Evolutionary conservation across 2,797 vertebrate species (phyloP).

Genomic region (Threskiornis aethiopicus): DNA sequence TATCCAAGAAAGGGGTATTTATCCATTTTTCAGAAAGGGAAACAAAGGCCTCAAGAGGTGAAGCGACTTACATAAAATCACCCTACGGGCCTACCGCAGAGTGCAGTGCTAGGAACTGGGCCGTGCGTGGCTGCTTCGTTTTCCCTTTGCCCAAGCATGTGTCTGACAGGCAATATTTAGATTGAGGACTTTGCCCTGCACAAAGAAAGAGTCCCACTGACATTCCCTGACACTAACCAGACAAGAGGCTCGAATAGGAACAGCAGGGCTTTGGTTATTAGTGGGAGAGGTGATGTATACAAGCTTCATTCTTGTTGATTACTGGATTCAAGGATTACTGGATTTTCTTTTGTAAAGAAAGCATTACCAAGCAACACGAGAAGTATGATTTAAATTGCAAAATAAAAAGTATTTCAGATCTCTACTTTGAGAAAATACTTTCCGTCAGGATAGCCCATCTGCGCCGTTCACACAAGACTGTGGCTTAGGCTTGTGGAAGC

Average conservation of each 20-base stretch:
- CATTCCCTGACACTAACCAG: background rate
- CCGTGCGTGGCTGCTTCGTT: fast-evolving
- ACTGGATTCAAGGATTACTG: background rate
- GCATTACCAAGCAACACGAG: background rate
- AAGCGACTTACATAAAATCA: background rate
- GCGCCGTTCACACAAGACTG: background rate
- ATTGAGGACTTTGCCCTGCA: background rate
- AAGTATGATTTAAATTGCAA: background rate
- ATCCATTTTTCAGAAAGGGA: background rate
- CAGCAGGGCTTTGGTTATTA: background rate
- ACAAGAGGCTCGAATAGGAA: background rate
- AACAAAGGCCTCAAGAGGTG: background rate
- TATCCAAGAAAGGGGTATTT: background rate
- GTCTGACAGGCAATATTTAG: background rate
- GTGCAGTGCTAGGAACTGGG: fast-evolving
- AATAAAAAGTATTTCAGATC: background rate
- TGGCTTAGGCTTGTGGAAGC: background rate
- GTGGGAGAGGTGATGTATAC: background rate
- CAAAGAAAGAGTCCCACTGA: background rate
- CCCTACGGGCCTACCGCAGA: background rate
- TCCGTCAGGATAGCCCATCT: background rate
- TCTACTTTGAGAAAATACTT: background rate
- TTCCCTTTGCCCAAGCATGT: background rate
- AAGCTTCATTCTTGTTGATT: background rate
- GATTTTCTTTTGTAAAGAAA: background rate